phyloP scores from a whole-genome alignment of 2,113 vertebrate species.

The Calidris pygmaea region DNA sequence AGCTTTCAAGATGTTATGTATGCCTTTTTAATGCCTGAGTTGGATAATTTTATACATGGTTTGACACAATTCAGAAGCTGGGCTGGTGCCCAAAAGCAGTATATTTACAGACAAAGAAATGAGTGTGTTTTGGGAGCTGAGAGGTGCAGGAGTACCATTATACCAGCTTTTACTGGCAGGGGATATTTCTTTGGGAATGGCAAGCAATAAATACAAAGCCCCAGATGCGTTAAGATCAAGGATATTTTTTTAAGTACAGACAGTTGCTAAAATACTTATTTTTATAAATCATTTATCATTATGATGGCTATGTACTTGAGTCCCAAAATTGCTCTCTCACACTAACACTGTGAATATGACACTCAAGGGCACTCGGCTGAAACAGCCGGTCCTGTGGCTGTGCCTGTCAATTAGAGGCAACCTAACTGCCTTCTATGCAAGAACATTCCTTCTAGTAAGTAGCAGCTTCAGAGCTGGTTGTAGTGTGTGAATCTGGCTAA shows the following conservation, averaged over 20 bases:
- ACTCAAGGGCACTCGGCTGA: background rate
- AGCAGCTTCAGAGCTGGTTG: background rate
- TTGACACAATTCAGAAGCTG: background rate
- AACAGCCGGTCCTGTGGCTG: background rate
- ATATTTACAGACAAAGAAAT: background rate
- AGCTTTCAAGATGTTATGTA: background rate
- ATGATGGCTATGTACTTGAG: background rate
- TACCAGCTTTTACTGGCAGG: background rate
- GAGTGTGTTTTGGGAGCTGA: background rate
- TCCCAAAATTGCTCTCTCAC: background rate
- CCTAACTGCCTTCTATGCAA: background rate
- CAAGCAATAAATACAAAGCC: background rate
- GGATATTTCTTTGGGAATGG: background rate
- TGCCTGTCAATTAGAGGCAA: background rate
- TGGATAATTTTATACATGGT: background rate
- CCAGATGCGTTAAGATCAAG: background rate
- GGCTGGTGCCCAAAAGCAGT: background rate
- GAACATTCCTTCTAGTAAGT: background rate
- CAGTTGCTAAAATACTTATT: background rate
- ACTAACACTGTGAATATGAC: background rate
- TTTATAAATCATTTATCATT: background rate
- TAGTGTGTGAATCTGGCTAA: background rate
- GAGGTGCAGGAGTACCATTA: background rate
- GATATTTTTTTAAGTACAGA: background rate
- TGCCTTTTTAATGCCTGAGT: background rate